Evolutionary conservation across 2,797 vertebrate genomes (phyloP).

Genomic region (Scyliorhinus canicula): DNA sequence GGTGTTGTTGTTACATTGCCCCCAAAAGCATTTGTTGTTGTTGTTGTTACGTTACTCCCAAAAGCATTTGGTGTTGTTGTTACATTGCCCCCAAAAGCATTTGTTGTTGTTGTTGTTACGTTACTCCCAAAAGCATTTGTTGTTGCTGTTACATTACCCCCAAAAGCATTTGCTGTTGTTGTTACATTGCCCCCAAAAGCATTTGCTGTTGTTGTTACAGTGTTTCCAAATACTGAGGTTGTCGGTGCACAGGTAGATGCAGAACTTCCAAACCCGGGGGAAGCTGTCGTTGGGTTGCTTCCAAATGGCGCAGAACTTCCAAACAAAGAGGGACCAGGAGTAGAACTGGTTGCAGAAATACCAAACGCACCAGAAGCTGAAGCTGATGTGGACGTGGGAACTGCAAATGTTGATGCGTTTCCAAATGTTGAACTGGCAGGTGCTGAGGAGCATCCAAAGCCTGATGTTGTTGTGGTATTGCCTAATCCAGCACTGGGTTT

Average conservation of each 20-base stretch:
- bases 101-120: neutral
- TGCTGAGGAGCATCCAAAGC: constrained; percentile 39
- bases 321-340: constrained; percentile 50
- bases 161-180: too few species aligned
- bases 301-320: constrained; percentile 41
- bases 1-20: too few species aligned
- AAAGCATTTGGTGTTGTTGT: too few species aligned
- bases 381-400: constrained; percentile 44
- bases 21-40: too few species aligned
- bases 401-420: constrained; percentile 49
- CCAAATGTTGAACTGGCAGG: constrained; percentile 50
- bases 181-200: constrained; percentile 32
- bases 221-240: constrained; percentile 47
- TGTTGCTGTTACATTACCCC: too few species aligned
- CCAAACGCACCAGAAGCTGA: constrained; percentile 72
- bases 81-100: constrained; percentile 31
- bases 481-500: constrained; percentile 53
- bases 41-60: too few species aligned
- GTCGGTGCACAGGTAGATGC: constrained; percentile 6
- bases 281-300: constrained; percentile 39
- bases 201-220: constrained; percentile 35
- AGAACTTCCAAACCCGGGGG: constrained; percentile 44
- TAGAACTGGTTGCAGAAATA: constrained; percentile 40
- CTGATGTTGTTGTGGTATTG: constrained; percentile 35
- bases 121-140: constrained; percentile 43